Conservation (phyloP, 2,113 vertebrate genomes). For the Dasyornis broadbenti region DNA sequence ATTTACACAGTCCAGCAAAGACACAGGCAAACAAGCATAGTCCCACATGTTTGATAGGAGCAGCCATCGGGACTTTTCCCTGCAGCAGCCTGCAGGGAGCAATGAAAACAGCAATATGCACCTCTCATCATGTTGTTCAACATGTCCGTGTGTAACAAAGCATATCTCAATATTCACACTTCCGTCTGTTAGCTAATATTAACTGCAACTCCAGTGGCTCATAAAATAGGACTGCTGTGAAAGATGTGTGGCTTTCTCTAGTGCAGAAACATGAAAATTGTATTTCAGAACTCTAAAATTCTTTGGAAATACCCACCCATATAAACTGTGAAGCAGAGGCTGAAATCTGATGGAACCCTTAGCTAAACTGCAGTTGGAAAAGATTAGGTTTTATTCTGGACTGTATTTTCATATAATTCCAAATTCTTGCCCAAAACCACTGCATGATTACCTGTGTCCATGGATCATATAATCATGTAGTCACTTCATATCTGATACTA, state of each 20-base stretch:
- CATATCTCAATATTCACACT: slow-evolving; percentile 5
- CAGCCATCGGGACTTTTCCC: background rate
- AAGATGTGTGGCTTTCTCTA: background rate
- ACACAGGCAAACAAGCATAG: background rate
- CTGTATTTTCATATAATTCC: background rate
- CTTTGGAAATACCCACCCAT: background rate
- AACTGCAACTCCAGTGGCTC: background rate
- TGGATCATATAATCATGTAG: background rate
- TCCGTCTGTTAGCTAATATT: background rate
- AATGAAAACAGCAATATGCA: background rate
- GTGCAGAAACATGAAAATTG: background rate
- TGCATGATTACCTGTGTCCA: background rate
- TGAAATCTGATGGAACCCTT: background rate
- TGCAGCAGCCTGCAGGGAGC: background rate
- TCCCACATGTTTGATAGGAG: background rate
- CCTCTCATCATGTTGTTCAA: background rate
- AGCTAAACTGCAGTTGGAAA: background rate
- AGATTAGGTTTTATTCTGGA: background rate
- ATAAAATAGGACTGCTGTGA: background rate
- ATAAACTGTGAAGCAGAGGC: background rate
- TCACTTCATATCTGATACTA: background rate
- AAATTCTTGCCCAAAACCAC: background rate
- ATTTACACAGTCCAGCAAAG: background rate
- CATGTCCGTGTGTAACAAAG: background rate
- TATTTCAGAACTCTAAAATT: background rate